Conservation (phyloP, 2,888 invertebrate species). For the Hypena proboscidalis region DNA sequence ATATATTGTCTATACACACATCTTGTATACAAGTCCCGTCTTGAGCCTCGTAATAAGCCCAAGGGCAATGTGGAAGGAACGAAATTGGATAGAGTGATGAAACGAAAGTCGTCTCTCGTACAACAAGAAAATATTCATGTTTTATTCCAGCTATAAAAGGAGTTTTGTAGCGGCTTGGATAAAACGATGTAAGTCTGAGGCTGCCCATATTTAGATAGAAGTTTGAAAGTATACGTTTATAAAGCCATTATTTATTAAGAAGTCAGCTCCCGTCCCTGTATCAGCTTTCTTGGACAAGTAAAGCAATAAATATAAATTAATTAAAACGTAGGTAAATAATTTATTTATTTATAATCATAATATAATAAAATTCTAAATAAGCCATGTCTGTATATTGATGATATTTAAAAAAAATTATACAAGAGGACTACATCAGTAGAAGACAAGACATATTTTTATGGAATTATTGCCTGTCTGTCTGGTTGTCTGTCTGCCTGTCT, state of each 20-base stretch:
- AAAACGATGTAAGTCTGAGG: slow-evolving; percentile 32
- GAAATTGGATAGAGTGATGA: slow-evolving; percentile 64
- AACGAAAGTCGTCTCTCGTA: slow-evolving; percentile 48
- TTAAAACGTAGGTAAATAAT: no score
- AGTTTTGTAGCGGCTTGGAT: slow-evolving; percentile 41
- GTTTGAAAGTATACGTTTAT: slow-evolving; percentile 21
- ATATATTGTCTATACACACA: background rate
- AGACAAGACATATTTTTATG: no score
- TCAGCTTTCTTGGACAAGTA: no score
- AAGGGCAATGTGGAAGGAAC: slow-evolving; percentile 54
- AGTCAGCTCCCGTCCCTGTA: no score
- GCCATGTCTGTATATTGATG: no score
- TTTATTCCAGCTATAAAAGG: slow-evolving; percentile 52
- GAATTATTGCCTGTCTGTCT: no score
- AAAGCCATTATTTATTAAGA: background rate
- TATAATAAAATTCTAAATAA: no score
- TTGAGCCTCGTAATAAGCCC: slow-evolving; percentile 57
- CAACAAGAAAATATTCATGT: slow-evolving; percentile 54
- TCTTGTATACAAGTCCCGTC: slow-evolving; percentile 37
- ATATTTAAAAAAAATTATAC: no score
- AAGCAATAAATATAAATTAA: no score
- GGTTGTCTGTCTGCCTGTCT: no score
- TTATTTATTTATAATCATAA: no score
- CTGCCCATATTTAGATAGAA: slow-evolving; percentile 13
- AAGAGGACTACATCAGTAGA: no score